Conservation (phyloP, 2,113 vertebrate genomes). For the Callochromis pleurospilus region DNA sequence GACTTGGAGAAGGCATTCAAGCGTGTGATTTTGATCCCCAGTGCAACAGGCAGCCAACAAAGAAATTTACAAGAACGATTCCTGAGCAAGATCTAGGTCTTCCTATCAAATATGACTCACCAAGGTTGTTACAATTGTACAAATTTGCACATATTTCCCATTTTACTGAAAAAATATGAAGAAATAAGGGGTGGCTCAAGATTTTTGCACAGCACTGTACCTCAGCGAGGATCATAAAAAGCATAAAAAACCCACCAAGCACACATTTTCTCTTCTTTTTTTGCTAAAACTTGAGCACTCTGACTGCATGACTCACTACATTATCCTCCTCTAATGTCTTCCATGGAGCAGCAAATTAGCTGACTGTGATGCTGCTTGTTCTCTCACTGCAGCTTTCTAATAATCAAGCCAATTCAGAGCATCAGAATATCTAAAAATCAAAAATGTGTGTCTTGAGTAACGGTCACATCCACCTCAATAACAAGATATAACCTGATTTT, state of each 20-base stretch:
- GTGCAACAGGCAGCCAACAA: background rate
- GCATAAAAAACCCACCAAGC: background rate
- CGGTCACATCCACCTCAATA: background rate
- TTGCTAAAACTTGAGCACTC: background rate
- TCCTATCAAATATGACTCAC: background rate
- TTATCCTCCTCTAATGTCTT: background rate
- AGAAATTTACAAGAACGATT: background rate
- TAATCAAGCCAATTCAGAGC: background rate
- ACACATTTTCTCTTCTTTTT: background rate
- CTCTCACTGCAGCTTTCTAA: background rate
- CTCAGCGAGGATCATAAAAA: background rate
- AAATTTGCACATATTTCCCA: background rate
- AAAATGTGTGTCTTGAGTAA: background rate
- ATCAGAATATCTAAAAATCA: background rate
- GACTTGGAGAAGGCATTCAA: background rate
- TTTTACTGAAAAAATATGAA: background rate
- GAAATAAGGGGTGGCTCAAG: background rate
- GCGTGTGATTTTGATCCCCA: background rate
- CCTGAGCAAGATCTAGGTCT: background rate
- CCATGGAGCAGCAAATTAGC: background rate
- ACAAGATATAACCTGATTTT: background rate
- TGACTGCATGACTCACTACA: background rate
- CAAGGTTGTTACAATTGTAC: background rate
- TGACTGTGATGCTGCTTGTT: background rate
- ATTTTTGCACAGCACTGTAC: background rate